Conservation (phyloP, 2,797 vertebrate species). For the Danio jaintianensis region DNA sequence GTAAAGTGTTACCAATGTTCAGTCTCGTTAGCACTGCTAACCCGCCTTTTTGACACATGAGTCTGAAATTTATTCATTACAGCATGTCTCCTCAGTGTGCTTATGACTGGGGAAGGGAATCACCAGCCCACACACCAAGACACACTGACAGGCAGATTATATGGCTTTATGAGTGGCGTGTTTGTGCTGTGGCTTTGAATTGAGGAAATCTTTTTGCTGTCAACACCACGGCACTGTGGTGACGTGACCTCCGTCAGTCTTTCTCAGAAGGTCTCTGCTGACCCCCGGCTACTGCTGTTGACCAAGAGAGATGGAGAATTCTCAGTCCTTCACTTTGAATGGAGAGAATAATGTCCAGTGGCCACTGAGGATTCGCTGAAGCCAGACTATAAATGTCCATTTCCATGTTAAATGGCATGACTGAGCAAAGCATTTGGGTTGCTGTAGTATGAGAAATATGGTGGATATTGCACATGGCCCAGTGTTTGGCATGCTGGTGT, state of each 20-base stretch:
- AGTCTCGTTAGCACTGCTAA: slow-evolving; percentile 2
- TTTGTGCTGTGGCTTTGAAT: slow-evolving; percentile 22
- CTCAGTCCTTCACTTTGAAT: not conserved
- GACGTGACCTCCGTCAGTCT: slow-evolving; percentile 25
- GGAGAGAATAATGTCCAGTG: not conserved
- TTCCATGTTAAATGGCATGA: not conserved
- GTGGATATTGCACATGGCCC: not conserved
- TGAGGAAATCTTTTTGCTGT: slow-evolving; percentile 34
- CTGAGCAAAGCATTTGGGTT: not conserved
- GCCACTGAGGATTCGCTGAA: not conserved
- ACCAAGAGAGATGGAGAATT: not conserved
- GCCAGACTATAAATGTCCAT: not conserved
- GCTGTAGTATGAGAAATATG: not conserved
- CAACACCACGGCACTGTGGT: not conserved
- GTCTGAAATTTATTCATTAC: slow-evolving; percentile 7
- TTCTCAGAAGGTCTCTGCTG: slow-evolving; percentile 14
- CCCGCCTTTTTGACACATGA: not conserved
- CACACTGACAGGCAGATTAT: not conserved
- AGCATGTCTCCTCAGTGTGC: not conserved
- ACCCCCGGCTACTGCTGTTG: slow-evolving; percentile 42
- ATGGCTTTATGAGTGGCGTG: not conserved
- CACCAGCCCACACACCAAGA: slow-evolving; percentile 30
- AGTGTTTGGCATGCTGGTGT: not conserved
- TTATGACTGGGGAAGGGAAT: not conserved
- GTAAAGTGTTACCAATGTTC: slow-evolving; percentile 3